Percentiles rank a stretch among this genome's conserved stretches.
Evolutionary conservation across 2,888 invertebrate species (phyloP).

Genomic region (Watsonalla binaria): DNA sequence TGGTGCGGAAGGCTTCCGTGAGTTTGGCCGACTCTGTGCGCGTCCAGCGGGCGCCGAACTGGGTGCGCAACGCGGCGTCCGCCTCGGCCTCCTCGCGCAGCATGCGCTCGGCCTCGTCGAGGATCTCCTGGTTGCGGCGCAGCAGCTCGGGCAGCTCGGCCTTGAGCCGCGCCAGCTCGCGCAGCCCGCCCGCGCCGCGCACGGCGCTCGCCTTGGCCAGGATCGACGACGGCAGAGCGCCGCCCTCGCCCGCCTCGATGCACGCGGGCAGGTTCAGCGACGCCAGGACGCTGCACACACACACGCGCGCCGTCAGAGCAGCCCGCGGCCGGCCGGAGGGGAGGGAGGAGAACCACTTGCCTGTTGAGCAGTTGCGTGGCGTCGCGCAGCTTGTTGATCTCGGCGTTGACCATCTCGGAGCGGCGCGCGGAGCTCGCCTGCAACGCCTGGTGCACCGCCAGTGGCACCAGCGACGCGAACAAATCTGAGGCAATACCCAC

Average conservation of each 20-base stretch:
- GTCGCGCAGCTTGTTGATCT: conserved; percentile 92
- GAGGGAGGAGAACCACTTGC: conserved; percentile 35
- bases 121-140: conserved; percentile 91
- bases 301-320: neutral
- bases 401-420: conserved; percentile 89
- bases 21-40: conserved; percentile 92
- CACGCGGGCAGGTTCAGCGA: conserved; percentile 98
- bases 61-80: conserved; percentile 90
- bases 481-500: conserved; percentile 80
- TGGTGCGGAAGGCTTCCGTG: conserved; percentile 92
- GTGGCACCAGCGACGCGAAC: conserved; percentile 92
- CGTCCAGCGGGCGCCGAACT: conserved; percentile 96
- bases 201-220: conserved; percentile 90
- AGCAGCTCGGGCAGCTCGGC: conserved; percentile 93
- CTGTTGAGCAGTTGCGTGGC: conserved; percentile 94
- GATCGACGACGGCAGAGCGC: conserved; percentile 91
- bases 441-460: conserved; percentile 93
- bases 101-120: conserved; percentile 93
- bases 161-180: conserved; percentile 84
- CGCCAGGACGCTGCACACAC: conserved; percentile 82
- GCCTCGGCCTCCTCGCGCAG: conserved; percentile 95
- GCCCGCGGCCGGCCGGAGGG: neutral
- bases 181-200: conserved; percentile 86
- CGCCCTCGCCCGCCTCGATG: conserved; percentile 87
- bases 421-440: conserved; percentile 91